A percentile compares a stretch with the other conserved stretches of the same genome.
phyloP scores from a whole-genome alignment of 1,140 invertebrate genomes.

The Aradophagus sp. region DNA sequence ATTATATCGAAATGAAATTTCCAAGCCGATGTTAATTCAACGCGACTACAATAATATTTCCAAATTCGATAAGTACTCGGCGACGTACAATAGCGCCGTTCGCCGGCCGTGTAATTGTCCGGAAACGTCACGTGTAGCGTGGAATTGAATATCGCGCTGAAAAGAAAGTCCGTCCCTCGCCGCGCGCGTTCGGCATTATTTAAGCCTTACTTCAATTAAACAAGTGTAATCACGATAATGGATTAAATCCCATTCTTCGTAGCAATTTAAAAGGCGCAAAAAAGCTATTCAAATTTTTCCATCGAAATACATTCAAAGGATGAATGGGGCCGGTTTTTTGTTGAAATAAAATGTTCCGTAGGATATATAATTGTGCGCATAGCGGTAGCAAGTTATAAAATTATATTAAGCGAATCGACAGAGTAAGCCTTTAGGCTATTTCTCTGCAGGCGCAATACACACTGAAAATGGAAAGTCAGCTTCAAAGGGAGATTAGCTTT shows the following conservation, averaged over 20 bases:
- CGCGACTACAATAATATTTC: slow-evolving; percentile 17
- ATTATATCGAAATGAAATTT: slow-evolving; percentile 30
- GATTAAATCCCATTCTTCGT: slow-evolving; percentile 3
- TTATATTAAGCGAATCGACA: slow-evolving; percentile 57
- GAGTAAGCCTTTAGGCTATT: slow-evolving; percentile 54
- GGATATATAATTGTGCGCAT: slow-evolving; percentile 41
- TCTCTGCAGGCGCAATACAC: slow-evolving; percentile 50
- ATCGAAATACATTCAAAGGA: slow-evolving; percentile 25
- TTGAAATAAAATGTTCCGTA: slow-evolving; percentile 28
- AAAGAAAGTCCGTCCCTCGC: too few relatives aligned
- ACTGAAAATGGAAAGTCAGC: slow-evolving; percentile 53
- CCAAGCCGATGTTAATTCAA: slow-evolving; percentile 17
- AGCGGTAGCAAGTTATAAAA: slow-evolving; percentile 48
- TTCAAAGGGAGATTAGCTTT: slow-evolving; percentile 56
- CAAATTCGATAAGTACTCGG: too few relatives aligned
- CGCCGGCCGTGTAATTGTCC: too few relatives aligned
- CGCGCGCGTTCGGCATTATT: not conserved
- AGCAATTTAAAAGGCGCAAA: slow-evolving; percentile 15
- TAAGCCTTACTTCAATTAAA: slow-evolving; percentile 9
- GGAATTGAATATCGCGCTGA: too few relatives aligned
- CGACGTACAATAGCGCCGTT: too few relatives aligned
- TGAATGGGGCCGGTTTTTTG: slow-evolving; percentile 34
- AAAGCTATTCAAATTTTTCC: slow-evolving; percentile 24
- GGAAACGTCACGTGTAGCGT: too few relatives aligned
- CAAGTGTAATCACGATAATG: slow-evolving; percentile 21